These are phyloP conservation scores for Sciaenops ocellatus DNA, from an alignment of 2,797 vertebrate species.

Conservation along the genomic window DNA sequence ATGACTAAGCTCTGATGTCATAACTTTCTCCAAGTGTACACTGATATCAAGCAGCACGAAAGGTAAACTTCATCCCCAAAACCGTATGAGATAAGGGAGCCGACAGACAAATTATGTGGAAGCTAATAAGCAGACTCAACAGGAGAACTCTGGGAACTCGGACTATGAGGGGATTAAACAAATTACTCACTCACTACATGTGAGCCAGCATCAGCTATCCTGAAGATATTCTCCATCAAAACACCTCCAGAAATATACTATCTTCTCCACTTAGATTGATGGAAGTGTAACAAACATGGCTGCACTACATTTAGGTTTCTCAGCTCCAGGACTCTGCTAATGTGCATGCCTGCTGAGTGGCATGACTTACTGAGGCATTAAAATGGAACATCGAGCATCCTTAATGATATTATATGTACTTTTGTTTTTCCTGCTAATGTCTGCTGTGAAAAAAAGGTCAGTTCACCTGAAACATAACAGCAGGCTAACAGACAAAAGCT, in stretches of 20 bases:
- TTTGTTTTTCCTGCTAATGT: too few species aligned
- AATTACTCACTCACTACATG: background rate
- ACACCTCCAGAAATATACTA: background rate
- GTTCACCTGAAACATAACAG: too few species aligned
- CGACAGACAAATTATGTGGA: background rate
- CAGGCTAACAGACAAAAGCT: too few species aligned
- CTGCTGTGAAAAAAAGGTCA: too few species aligned
- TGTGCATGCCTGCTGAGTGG: background rate
- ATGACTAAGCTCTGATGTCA: background rate
- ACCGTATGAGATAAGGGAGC: constrained; percentile 11
- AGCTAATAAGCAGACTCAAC: background rate
- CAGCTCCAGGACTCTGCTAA: too few species aligned
- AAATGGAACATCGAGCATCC: background rate
- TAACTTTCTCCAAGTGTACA: background rate
- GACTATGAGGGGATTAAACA: background rate
- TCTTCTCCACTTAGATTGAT: background rate
- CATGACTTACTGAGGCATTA: background rate
- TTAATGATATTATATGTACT: too few species aligned
- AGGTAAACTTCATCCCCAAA: background rate
- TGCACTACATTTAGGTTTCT: background rate
- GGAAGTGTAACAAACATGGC: background rate
- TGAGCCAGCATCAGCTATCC: background rate
- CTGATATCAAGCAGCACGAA: background rate
- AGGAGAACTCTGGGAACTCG: background rate
- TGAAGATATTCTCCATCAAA: background rate